Conservation (phyloP, 1,140 invertebrate genomes). For the Zaprionus ornatus region DNA sequence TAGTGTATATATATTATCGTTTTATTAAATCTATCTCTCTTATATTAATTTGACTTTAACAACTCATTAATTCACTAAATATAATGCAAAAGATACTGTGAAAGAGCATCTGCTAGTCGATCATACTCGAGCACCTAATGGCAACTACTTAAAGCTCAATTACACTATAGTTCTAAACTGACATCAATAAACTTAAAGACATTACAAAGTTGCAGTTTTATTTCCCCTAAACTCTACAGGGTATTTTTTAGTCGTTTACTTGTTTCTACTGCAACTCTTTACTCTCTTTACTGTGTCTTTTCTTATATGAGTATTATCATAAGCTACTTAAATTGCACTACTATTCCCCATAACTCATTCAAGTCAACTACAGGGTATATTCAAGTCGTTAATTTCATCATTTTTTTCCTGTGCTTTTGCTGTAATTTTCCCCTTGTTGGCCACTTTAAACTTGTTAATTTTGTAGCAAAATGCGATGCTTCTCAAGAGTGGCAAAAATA, state of each 20-base stretch:
- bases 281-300: neutral
- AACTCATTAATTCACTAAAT: no score
- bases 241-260: neutral
- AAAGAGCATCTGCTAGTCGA: neutral
- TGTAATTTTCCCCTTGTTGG: neutral
- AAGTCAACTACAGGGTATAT: neutral
- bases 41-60: no score
- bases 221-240: neutral
- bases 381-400: neutral
- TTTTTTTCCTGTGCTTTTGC: neutral
- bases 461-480: neutral
- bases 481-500: neutral
- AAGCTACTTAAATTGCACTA: neutral
- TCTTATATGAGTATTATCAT: neutral
- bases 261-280: neutral
- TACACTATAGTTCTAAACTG: no score
- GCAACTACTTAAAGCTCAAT: neutral
- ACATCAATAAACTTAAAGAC: no score
- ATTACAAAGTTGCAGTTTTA: no score
- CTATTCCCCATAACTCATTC: neutral
- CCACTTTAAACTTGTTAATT: conserved; percentile 2
- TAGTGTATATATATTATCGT: no score
- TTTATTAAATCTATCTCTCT: no score
- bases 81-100: neutral
- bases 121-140: neutral